Conservation (phyloP, 1,140 invertebrate species). For the Drosophila sp. region DNA sequence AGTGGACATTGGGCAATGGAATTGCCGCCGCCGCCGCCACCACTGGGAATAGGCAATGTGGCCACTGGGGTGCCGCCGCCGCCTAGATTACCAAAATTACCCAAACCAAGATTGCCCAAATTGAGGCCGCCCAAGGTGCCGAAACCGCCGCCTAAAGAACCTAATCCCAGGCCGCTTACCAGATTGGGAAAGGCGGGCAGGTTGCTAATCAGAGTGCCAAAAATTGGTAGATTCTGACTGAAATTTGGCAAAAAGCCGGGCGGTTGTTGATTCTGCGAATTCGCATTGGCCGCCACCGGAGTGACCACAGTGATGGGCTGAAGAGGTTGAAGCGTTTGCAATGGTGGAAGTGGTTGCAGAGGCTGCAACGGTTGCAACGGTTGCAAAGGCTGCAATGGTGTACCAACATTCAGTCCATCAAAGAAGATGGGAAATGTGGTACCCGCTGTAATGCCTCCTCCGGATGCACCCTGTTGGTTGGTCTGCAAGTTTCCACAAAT, state of each 20-base stretch:
- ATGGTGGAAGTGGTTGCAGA: conserved; percentile 24
- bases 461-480: background rate
- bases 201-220: conserved; percentile 58
- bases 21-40: background rate
- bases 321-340: conserved; percentile 31
- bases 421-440: conserved; percentile 54
- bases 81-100: conserved; percentile 29
- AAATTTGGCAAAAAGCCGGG: conserved; percentile 52
- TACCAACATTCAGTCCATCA: conserved; percentile 43
- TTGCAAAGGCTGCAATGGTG: conserved; percentile 16
- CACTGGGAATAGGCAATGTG: background rate
- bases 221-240: conserved; percentile 61
- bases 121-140: conserved; percentile 56
- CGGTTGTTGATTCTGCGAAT: conserved; percentile 39
- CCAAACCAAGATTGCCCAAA: conserved; percentile 47
- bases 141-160: conserved; percentile 47
- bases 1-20: conserved; percentile 43
- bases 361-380: conserved; percentile 27
- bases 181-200: conserved; percentile 48
- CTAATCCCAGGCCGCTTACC: conserved; percentile 53
- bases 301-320: conserved; percentile 55
- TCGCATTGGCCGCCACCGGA: conserved; percentile 49
- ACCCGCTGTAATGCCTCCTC: background rate
- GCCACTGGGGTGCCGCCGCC: conserved; percentile 35
- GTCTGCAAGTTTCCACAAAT: conserved; percentile 13